These are phyloP conservation scores for Boleophthalmus pectinirostris DNA, from an alignment of 2,113 vertebrate species.

Conservation along the genomic window DNA sequence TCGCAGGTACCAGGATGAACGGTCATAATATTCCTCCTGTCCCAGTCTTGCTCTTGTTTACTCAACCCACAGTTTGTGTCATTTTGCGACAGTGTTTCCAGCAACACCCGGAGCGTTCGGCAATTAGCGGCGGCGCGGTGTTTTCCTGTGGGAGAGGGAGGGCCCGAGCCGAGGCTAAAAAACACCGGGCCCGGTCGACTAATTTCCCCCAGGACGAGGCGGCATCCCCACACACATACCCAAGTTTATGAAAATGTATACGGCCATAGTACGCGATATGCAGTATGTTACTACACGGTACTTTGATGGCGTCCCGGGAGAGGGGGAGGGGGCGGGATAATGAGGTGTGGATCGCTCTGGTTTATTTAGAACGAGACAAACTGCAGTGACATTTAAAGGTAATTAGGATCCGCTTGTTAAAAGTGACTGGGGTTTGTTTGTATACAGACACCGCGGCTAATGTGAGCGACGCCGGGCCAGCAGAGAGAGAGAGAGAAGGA, in stretches of 20 bases:
- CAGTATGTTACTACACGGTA: slow-evolving; percentile 4
- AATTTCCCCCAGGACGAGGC: slow-evolving; percentile 73
- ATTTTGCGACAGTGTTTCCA: slow-evolving; percentile 52
- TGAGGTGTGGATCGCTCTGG: slow-evolving; percentile 65
- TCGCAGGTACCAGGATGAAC: background rate
- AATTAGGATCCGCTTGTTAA: slow-evolving; percentile 68
- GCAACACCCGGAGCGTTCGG: slow-evolving; percentile 68
- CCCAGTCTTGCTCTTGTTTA: slow-evolving; percentile 10
- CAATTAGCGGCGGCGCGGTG: slow-evolving; percentile 61
- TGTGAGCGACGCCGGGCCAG: too few relatives aligned
- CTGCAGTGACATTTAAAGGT: slow-evolving; percentile 73
- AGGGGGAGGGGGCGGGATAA: slow-evolving; percentile 61
- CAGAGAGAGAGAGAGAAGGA: too few relatives aligned
- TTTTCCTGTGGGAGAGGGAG: slow-evolving; percentile 67
- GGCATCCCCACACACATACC: slow-evolving; percentile 11
- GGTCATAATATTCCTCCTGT: background rate
- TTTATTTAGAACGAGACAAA: slow-evolving; percentile 69
- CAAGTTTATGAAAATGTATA: slow-evolving; percentile 20
- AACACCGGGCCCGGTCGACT: slow-evolving; percentile 64
- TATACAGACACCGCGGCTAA: background rate
- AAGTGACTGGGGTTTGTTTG: slow-evolving; percentile 13
- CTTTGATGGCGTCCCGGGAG: slow-evolving; percentile 49
- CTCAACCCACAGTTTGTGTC: slow-evolving; percentile 36
- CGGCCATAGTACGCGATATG: slow-evolving; percentile 26
- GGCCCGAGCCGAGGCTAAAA: slow-evolving; percentile 49